Conservation (phyloP, 2,888 invertebrate genomes). For the Yponomeuta plumbellus region DNA sequence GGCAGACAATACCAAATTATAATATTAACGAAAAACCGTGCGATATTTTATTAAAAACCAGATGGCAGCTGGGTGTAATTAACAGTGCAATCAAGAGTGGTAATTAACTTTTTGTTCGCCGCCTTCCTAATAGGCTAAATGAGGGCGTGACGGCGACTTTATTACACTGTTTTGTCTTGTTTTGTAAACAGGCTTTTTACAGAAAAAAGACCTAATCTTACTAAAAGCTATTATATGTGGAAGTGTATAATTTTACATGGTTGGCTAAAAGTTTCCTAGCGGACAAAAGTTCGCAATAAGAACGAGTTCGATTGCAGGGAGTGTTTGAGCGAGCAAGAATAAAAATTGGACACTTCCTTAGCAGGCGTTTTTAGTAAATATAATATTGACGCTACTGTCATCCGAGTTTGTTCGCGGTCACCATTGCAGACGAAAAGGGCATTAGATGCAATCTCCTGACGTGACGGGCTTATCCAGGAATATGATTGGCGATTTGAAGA, state of each 20-base stretch:
- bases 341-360: too few species aligned
- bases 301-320: too few species aligned
- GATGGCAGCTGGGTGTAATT: neutral
- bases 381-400: too few species aligned
- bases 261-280: too few species aligned
- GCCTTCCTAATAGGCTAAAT: neutral
- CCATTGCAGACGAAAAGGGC: too few species aligned
- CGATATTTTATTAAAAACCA: neutral
- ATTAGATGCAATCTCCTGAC: slow-evolving; percentile 57
- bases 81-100: neutral
- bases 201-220: neutral
- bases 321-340: too few species aligned
- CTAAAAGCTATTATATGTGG: too few species aligned
- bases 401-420: too few species aligned
- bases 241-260: too few species aligned
- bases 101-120: neutral
- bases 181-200: neutral
- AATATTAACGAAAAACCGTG: neutral
- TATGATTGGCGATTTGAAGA: slow-evolving; percentile 89
- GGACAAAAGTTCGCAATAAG: too few species aligned
- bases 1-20: neutral
- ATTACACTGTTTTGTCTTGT: neutral
- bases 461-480: slow-evolving; percentile 89
- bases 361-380: too few species aligned
- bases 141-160: neutral